Evolutionary conservation across 1,140 invertebrate species (phyloP), one percentile per base, ranked within the genome.

Genomic region (Lanistes nyassanus): DNA sequence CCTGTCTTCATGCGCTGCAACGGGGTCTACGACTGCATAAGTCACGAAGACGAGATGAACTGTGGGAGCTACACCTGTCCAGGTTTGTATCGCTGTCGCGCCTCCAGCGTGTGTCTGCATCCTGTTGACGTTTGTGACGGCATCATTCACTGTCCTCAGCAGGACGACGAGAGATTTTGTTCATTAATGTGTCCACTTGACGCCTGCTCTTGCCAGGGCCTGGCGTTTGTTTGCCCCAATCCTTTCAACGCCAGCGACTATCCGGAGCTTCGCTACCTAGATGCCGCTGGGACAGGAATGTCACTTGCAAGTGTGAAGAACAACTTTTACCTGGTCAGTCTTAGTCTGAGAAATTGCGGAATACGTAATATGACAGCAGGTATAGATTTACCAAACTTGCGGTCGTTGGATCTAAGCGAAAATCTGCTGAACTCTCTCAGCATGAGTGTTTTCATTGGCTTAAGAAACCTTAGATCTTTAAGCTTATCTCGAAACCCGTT

Each of bases 1-100:
- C 76, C 73, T 19, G n/a, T 75, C 13, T 75, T 58, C 36, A 56
- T 77, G 47, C 71, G 76, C 56, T 77, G 76, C 34, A 77, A 77
- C 56, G 76, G 70, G 29, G n/a, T 73, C n/a, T 3, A 26, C 36
- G 76, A 77, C 76, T 77, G 76, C n/a, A 62, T 64, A 7, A 34
- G 47, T 21, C 47, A 26, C 9, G 76, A 77, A 31, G 67, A 69
- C 29, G 67, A 69, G 67, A 13, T 29, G 23, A 7, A 16, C 9
- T 69, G 67, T 69, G 67, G 36, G 19, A 69, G 67, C 26, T 53
- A 69, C 47, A 53, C 47, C n/a, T 69, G 67, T 69, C 47, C 67
- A 7, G 67, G 67, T 51, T 42, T 53, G 21, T 69, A 69, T 31
- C 39, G 67, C 39, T 69, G 67, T 31, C 42, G 6, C 16, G 47